phyloP scores from a whole-genome alignment of 2,888 invertebrate species.

The Ligdia adustata region DNA sequence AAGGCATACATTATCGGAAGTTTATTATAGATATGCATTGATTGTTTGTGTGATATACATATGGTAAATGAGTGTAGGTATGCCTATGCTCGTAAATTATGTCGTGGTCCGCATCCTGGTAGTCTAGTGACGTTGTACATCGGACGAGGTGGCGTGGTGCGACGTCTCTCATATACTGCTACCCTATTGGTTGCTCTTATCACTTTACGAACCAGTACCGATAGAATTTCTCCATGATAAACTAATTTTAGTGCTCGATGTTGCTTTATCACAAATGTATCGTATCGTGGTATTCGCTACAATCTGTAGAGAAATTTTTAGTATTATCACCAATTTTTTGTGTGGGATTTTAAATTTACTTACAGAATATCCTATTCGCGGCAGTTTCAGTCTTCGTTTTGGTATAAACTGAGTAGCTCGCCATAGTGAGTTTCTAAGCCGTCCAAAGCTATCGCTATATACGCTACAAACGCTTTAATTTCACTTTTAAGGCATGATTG shows the following conservation, averaged over 20 bases:
- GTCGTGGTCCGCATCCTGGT: slow-evolving; percentile 77
- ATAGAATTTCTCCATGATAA: slow-evolving; percentile 79
- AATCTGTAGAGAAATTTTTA: too few relatives aligned
- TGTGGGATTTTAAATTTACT: too few relatives aligned
- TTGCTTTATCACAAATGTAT: too few relatives aligned
- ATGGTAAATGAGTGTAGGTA: slow-evolving; percentile 26
- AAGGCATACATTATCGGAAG: slow-evolving; percentile 29
- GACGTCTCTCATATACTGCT: slow-evolving; percentile 63
- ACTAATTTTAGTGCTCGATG: slow-evolving; percentile 42
- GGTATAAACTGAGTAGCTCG: too few relatives aligned
- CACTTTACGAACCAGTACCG: slow-evolving; percentile 63
- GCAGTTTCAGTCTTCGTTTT: too few relatives aligned
- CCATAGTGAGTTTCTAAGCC: too few relatives aligned
- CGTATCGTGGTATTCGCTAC: too few relatives aligned
- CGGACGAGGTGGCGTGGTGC: slow-evolving; percentile 69
- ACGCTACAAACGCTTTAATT: too few relatives aligned
- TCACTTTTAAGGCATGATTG: too few relatives aligned
- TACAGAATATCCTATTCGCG: too few relatives aligned
- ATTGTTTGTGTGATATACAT: slow-evolving; percentile 41
- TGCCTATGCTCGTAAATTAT: slow-evolving; percentile 32
- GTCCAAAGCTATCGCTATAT: too few relatives aligned
- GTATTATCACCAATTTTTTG: too few relatives aligned
- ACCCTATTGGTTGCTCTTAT: slow-evolving; percentile 77
- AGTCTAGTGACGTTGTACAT: slow-evolving; percentile 66
- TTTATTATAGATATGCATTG: slow-evolving; percentile 45